phyloP scores from a whole-genome alignment of 2,797 vertebrate genomes.

The Taeniopygia guttata region DNA sequence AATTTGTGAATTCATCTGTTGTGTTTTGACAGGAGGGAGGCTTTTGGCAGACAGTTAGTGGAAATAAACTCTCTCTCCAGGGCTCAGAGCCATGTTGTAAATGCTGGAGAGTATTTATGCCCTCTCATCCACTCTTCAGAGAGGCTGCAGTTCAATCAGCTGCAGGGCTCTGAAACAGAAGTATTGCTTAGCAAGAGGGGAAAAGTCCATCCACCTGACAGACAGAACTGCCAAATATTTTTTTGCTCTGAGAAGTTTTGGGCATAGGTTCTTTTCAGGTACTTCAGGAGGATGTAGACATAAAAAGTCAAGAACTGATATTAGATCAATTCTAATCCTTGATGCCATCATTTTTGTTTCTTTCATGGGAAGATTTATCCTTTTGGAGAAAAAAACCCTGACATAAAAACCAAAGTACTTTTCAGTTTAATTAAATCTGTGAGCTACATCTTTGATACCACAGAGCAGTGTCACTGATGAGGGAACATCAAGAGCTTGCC shows the following conservation, averaged over 20 bases:
- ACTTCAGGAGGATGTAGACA: not conserved
- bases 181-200: not conserved
- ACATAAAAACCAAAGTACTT: not conserved
- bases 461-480: not conserved
- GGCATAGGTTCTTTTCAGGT: not conserved
- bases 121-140: not conserved
- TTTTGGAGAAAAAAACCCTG: not conserved
- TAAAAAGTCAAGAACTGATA: not conserved
- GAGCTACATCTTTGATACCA: not conserved
- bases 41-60: slow-evolving; percentile 30
- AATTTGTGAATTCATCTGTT: slow-evolving; percentile 29
- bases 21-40: slow-evolving; percentile 34
- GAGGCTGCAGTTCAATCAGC: not conserved
- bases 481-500: not conserved
- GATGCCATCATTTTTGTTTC: not conserved
- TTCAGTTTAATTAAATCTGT: slow-evolving; percentile 1
- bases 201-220: not conserved
- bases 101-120: not conserved
- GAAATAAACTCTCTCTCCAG: slow-evolving; percentile 35
- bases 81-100: slow-evolving; percentile 40
- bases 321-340: not conserved
- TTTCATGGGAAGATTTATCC: not conserved
- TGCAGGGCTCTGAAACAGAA: slow-evolving; percentile 4
- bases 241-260: not conserved
- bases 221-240: not conserved